Percentiles rank a stretch among this genome's conserved stretches.
Evolutionary conservation across 2,797 vertebrate genomes (phyloP).

Genomic region (Psittacula echo): DNA sequence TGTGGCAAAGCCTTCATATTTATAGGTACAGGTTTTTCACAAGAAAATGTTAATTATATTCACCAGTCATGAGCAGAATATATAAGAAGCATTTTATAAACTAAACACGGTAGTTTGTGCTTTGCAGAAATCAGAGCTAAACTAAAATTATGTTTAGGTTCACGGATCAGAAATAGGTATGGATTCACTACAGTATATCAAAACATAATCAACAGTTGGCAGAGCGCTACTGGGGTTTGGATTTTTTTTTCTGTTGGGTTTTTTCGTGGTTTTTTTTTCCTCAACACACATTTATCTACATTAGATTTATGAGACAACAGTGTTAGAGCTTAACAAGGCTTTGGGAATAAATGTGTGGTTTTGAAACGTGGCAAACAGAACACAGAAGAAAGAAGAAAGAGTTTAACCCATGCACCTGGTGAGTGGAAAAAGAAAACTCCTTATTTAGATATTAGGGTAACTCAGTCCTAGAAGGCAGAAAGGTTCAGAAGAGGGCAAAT

Average conservation of each 20-base stretch:
- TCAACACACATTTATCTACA: not conserved
- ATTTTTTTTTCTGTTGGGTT: not conserved
- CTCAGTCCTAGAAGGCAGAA: not conserved
- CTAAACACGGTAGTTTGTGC: slow-evolving; percentile 21
- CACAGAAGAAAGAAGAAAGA: not conserved
- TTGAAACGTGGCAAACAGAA: not conserved
- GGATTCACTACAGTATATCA: slow-evolving; percentile 9
- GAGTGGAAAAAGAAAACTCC: not conserved
- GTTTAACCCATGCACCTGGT: not conserved
- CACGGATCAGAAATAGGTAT: not conserved
- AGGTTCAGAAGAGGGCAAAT: not conserved
- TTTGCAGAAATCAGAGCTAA: slow-evolving; percentile 30
- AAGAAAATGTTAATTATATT: slow-evolving; percentile 59
- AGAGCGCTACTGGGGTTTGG: not conserved
- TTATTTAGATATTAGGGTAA: not conserved
- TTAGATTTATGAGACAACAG: not conserved
- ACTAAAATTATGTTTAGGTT: slow-evolving; percentile 30
- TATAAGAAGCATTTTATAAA: slow-evolving; percentile 46
- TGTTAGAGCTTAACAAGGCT: not conserved
- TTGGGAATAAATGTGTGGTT: not conserved
- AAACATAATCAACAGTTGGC: slow-evolving; percentile 34
- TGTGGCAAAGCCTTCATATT: not conserved
- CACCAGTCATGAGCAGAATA: slow-evolving; percentile 1
- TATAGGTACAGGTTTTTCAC: not conserved
- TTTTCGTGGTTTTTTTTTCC: not conserved